Conservation (phyloP, 2,888 invertebrate genomes). For the Parnassius glacialis region DNA sequence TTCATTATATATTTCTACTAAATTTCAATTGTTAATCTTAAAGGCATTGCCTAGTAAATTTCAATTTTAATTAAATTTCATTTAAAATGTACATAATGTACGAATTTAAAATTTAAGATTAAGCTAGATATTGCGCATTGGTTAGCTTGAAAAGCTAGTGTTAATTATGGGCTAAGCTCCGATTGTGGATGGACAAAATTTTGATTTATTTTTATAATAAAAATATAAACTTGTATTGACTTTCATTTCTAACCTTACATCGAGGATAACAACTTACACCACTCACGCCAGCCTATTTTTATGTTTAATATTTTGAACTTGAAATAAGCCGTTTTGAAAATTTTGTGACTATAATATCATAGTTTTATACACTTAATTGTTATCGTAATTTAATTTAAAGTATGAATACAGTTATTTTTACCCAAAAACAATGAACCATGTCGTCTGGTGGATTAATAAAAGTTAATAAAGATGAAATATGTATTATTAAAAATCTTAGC, state of each 20-base stretch:
- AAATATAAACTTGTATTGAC: conserved; percentile 38
- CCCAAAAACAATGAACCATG: too few species aligned
- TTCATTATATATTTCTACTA: conserved; percentile 3
- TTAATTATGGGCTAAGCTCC: conserved; percentile 66
- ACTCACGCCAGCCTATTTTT: too few species aligned
- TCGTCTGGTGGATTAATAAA: too few species aligned
- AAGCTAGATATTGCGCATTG: conserved; percentile 30
- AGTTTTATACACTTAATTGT: too few species aligned
- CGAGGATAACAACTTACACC: too few species aligned
- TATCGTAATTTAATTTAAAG: too few species aligned
- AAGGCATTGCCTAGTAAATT: conserved; percentile 27
- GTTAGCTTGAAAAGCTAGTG: conserved; percentile 69
- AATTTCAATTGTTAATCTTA: conserved; percentile 5
- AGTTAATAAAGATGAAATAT: too few species aligned
- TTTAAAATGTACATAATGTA: conserved; percentile 17
- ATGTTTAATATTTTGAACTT: too few species aligned
- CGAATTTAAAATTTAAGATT: conserved; percentile 25
- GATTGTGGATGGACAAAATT: conserved; percentile 60
- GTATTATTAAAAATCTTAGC: too few species aligned
- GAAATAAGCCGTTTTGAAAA: too few species aligned
- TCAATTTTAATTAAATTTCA: conserved; percentile 29
- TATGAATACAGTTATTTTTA: too few species aligned
- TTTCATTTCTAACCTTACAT: conserved; percentile 36
- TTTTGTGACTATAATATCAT: too few species aligned
- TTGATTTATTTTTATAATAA: conserved; percentile 78